Evolutionary conservation across 2,888 invertebrate species (phyloP).

Genomic region (Rhodophaea formosa): DNA sequence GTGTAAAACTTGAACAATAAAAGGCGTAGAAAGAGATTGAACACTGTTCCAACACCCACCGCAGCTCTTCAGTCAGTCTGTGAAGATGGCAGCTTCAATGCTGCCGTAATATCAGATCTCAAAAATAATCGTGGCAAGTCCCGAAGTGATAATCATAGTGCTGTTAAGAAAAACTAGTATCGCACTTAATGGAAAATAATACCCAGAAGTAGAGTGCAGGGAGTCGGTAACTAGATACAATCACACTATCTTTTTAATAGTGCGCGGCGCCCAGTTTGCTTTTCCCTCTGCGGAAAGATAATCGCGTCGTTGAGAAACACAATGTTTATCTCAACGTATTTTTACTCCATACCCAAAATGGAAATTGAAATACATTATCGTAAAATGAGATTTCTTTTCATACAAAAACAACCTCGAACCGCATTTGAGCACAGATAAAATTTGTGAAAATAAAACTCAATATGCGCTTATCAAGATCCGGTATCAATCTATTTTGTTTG

Average conservation of each 20-base stretch:
- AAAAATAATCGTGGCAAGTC: no score
- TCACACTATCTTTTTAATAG: conserved; percentile 13
- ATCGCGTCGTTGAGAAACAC: not conserved
- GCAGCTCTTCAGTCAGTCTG: no score
- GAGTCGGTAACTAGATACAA: conserved; percentile 23
- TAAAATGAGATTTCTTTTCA: conserved; percentile 17
- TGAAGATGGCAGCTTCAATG: no score
- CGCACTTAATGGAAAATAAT: conserved; percentile 43
- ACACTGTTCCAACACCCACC: no score
- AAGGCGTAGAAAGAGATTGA: no score
- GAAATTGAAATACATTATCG: conserved; percentile 14
- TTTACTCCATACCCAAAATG: conserved; percentile 6
- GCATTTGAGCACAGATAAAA: conserved; percentile 32
- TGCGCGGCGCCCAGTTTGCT: not conserved
- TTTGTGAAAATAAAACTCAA: conserved; percentile 58
- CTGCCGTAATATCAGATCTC: no score
- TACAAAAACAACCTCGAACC: conserved; percentile 8
- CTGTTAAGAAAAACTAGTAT: conserved; percentile 44
- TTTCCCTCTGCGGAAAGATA: conserved; percentile 1
- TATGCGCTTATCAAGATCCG: conserved; percentile 60
- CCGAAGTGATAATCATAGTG: no score
- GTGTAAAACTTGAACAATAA: no score
- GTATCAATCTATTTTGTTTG: conserved; percentile 74
- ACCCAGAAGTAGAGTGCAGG: conserved; percentile 35
- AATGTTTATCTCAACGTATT: conserved; percentile 9